These are phyloP conservation scores for Agapetus fuscipes DNA, from an alignment of 2,888 invertebrate genomes.

Conservation along the genomic window DNA sequence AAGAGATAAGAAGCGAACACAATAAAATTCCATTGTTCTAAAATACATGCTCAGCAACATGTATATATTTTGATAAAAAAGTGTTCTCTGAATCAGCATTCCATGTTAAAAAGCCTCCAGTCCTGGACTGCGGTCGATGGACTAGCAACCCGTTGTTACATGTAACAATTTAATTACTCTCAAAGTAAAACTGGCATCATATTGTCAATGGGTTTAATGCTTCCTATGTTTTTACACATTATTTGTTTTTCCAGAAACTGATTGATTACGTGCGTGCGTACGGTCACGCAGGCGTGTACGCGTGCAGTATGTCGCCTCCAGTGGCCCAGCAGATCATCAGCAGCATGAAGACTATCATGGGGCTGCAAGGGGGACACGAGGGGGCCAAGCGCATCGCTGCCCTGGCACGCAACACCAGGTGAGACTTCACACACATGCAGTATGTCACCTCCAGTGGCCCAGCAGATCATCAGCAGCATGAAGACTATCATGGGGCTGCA, in stretches of 20 bases:
- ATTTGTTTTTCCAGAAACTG: conserved; percentile 47
- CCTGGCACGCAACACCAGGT: conserved; percentile 67
- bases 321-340: conserved; percentile 85
- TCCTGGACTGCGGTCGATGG: too few relatives aligned
- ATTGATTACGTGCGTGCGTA: conserved; percentile 65
- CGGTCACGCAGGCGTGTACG: conserved; percentile 83
- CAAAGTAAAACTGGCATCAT: too few relatives aligned
- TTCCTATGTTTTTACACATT: too few relatives aligned
- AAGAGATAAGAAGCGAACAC: too few relatives aligned
- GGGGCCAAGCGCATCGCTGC: conserved; percentile 55
- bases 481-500: conserved; percentile 73
- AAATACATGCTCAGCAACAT: not conserved
- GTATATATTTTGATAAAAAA: too few relatives aligned
- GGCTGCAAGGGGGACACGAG: conserved; percentile 67
- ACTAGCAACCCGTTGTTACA: too few relatives aligned
- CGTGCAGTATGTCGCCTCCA: conserved; percentile 80
- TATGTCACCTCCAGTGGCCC: conserved; percentile 84
- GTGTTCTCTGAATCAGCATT: too few relatives aligned
- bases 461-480: conserved; percentile 86
- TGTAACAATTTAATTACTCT: too few relatives aligned
- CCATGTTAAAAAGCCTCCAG: too few relatives aligned
- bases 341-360: conserved; percentile 81
- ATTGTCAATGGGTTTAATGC: too few relatives aligned
- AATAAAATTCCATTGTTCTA: not conserved
- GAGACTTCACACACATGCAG: conserved; percentile 63